A percentile compares a stretch with the other conserved stretches of the same genome.
Conservation (phyloP, 2,888 invertebrate species). For the Synergus japonicus region DNA sequence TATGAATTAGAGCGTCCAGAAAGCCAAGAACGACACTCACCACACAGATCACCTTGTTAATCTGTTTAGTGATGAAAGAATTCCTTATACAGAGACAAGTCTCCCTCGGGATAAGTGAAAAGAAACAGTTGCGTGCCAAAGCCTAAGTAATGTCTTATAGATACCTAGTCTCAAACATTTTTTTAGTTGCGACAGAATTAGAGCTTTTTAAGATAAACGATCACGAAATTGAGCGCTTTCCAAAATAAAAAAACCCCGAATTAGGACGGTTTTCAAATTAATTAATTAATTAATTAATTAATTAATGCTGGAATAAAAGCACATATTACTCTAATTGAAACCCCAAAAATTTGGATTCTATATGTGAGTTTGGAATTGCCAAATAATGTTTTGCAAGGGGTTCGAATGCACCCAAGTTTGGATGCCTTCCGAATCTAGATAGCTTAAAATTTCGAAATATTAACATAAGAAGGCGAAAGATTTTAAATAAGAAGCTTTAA, state of each 20-base stretch:
- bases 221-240: neutral
- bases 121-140: neutral
- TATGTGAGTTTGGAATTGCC: neutral
- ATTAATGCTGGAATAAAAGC: too few species aligned
- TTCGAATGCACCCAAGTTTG: too few species aligned
- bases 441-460: too few species aligned
- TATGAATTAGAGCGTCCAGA: slow-evolving; percentile 25
- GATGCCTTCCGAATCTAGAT: too few species aligned
- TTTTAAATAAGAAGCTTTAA: too few species aligned
- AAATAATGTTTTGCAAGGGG: neutral
- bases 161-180: too few species aligned
- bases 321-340: too few species aligned
- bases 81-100: neutral
- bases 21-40: neutral
- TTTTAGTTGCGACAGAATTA: neutral
- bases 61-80: slow-evolving; percentile 19
- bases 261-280: too few species aligned
- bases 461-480: too few species aligned
- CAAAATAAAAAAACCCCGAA: too few species aligned
- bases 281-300: too few species aligned
- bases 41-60: slow-evolving; percentile 19
- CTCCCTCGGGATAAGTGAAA: slow-evolving; percentile 21
- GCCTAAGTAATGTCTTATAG: neutral
- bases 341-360: too few species aligned
- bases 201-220: neutral